Conservation (phyloP, 2,113 vertebrate species). For the Albula goreensis region DNA sequence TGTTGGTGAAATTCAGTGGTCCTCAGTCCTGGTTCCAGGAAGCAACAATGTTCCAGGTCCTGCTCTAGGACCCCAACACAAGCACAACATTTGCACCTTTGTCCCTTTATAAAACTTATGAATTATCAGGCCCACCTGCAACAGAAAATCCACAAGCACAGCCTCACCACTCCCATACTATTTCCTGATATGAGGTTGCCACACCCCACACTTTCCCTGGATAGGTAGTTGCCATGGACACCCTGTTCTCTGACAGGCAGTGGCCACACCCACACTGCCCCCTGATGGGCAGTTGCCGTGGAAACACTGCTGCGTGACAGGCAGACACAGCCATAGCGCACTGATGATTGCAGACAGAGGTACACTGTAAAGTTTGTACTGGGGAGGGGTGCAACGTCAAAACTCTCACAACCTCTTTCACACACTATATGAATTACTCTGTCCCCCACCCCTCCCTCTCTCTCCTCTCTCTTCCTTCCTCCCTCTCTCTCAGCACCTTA, state of each 20-base stretch:
- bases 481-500: conserved; percentile 74
- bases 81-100: no score
- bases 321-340: background rate
- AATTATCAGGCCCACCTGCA: background rate
- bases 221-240: no score
- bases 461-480: background rate
- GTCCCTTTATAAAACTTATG: background rate
- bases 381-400: no score
- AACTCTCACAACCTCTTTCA: no score
- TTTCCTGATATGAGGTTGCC: background rate
- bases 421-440: background rate
- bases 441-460: background rate
- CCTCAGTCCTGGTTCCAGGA: no score
- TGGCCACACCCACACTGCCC: no score
- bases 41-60: no score
- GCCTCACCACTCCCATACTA: background rate
- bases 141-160: background rate
- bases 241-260: no score
- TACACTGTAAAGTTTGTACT: background rate
- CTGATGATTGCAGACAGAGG: background rate
- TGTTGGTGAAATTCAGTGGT: no score
- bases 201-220: no score
- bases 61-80: no score
- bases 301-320: background rate
- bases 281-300: background rate